Conservation (phyloP, 2,888 invertebrate genomes). For the Melanostoma mellinum region DNA sequence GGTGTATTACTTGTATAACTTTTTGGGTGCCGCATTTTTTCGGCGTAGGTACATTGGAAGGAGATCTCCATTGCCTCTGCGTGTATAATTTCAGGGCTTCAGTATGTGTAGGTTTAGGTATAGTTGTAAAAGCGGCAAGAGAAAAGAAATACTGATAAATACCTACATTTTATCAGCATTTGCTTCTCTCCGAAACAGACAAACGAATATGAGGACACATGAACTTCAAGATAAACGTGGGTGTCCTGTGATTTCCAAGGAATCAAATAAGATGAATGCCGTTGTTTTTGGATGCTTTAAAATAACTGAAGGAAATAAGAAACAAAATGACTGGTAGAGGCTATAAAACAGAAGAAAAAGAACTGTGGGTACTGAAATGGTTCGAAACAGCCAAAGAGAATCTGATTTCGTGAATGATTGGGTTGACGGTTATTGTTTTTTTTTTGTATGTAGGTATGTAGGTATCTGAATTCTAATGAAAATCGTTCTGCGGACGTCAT, state of each 20-base stretch:
- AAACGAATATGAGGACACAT: conserved; percentile 54
- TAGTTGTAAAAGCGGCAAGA: conserved; percentile 42
- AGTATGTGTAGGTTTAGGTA: conserved; percentile 49
- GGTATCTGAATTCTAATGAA: conserved; percentile 9
- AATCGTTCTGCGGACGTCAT: conserved; percentile 64
- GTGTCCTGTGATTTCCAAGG: conserved; percentile 48
- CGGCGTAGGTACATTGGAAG: conserved; percentile 2
- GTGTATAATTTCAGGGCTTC: conserved; percentile 36
- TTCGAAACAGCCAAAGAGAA: conserved; percentile 33
- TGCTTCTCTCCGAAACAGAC: conserved; percentile 29
- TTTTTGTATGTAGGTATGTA: conserved; percentile 8
- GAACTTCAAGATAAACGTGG: conserved; percentile 64
- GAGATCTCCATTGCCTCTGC: neutral
- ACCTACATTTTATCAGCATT: conserved; percentile 33
- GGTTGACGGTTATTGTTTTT: conserved; percentile 36
- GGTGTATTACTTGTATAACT: conserved; percentile 41
- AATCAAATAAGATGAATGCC: conserved; percentile 46
- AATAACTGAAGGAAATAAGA: conserved; percentile 21
- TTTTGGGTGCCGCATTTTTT: conserved; percentile 38
- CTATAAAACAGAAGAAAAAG: conserved; percentile 46
- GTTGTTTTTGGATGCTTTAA: conserved; percentile 49
- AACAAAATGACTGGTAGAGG: conserved; percentile 52
- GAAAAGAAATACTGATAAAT: conserved; percentile 59
- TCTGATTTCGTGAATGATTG: conserved; percentile 62
- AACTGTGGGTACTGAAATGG: conserved; percentile 38